Base-by-base conservation (phyloP, 2,888 invertebrate genomes). In the Melanostoma mellinum region DNA sequence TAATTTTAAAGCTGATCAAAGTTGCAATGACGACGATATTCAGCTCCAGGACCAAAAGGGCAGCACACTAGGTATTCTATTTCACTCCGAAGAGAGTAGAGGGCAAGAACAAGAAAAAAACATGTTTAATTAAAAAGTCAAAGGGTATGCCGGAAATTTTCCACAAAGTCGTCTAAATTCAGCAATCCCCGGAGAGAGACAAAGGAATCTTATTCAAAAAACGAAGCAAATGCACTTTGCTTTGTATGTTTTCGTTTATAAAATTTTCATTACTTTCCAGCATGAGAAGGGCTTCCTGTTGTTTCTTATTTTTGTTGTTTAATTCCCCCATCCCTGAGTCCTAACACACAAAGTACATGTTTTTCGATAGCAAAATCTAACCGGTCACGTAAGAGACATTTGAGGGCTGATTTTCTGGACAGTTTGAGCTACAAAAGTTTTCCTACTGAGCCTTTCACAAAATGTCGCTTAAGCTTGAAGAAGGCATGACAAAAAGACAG, bases 341-440 rank as follows among this genome's bases (percentile, higher is more conserved):
- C 20, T 20, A 20, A 20, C 20, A 20, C 20, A 20, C 20, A 20
- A 40, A 42, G 46, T 36, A 20, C 30, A 52, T 35, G 52, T 46
- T 42, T 32, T 10, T n/a, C 9, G 55, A 36, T 33, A 33, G 55
- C 10, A 33, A 38, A 44, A 42, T 38, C 50, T 58, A 65, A 60
- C 58, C 71, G 65, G 71, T 67, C 78, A 78, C 53, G 77, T 72
- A 20, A 72, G 32, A 52, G 72, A 38, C 72, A 72, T 72, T 72
- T 72, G 50, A 52, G 56, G 36, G 52, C 40, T 58, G 78, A 78
- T 78, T 78, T 72, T 78, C 52, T 52, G 72, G 52, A n/a, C 67
- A 40, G 72, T 78, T 72, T 72, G 52, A 35, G 50, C 10, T 78
- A 8, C 20, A 20, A 20, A 20, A 20, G 20, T 20, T 20, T 20